Conservation (phyloP, 2,888 invertebrate genomes). For the Odiellus spinosus region DNA sequence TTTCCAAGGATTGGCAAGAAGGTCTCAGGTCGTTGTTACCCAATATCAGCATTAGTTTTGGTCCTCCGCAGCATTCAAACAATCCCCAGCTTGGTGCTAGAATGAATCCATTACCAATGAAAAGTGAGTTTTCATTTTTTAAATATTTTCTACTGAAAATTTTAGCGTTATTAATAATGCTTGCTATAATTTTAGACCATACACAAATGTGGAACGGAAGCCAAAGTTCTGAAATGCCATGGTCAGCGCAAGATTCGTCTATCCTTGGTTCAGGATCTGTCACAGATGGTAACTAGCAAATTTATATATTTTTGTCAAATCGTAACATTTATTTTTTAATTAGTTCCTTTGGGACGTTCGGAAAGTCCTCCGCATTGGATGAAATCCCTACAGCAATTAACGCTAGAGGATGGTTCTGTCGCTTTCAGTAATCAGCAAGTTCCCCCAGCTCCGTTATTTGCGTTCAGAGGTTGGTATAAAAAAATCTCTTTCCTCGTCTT, state of each 20-base stretch:
- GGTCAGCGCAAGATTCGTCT: constrained; percentile 85
- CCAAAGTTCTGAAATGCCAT: constrained; percentile 33
- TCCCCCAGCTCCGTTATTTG: too few relatives aligned
- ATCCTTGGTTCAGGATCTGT: constrained; percentile 51
- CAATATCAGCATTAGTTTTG: constrained; percentile 34
- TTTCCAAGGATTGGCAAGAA: constrained; percentile 39
- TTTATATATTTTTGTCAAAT: too few relatives aligned
- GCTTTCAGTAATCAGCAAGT: too few relatives aligned
- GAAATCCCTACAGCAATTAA: constrained; percentile 33
- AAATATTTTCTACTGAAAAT: neutral
- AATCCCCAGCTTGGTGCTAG: constrained; percentile 10
- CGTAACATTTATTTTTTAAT: too few relatives aligned
- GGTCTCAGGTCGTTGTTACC: constrained; percentile 33
- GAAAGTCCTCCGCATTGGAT: constrained; percentile 33
- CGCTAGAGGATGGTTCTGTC: constrained; percentile 21
- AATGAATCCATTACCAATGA: neutral
- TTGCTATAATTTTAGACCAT: neutral
- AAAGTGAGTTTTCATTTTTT: neutral
- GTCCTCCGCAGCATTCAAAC: constrained; percentile 17
- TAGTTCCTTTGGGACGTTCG: constrained; percentile 22
- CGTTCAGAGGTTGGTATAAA: too few relatives aligned
- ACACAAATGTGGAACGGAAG: too few relatives aligned
- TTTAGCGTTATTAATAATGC: neutral
- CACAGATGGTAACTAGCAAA: constrained; percentile 23
- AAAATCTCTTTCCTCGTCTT: too few relatives aligned